Evolutionary conservation across 2,797 vertebrate species (phyloP).

Genomic region (Ficedula albicollis): DNA sequence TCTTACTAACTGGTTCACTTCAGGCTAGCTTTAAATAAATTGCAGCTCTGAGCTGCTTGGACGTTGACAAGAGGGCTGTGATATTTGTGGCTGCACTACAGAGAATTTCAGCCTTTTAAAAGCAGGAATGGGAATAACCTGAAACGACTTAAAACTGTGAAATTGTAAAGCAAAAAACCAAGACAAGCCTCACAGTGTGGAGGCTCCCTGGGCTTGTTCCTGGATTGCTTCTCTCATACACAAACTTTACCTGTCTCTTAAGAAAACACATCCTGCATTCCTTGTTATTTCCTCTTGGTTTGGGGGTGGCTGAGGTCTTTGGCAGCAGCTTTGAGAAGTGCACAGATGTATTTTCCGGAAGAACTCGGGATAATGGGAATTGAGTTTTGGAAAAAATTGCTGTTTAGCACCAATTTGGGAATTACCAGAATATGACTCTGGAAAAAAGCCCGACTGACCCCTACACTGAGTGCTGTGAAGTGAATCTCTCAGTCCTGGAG

Average conservation of each 20-base stretch:
- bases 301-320: background rate
- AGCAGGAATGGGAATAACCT: background rate
- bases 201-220: background rate
- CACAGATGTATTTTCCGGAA: background rate
- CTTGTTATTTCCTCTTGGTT: background rate
- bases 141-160: background rate
- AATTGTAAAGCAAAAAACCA: background rate
- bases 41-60: constrained; percentile 38
- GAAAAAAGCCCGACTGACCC: background rate
- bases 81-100: constrained; percentile 49
- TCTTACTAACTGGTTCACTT: constrained; percentile 71
- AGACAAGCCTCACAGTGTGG: background rate
- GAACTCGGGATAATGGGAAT: background rate
- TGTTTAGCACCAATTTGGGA: background rate
- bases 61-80: constrained; percentile 49
- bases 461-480: background rate
- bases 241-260: constrained; percentile 10
- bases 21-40: constrained; percentile 70
- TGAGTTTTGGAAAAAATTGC: background rate
- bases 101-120: constrained; percentile 49
- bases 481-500: background rate
- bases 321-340: background rate
- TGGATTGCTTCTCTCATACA: background rate
- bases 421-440: background rate
- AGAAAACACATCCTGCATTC: background rate